Evolutionary conservation across 2,888 invertebrate genomes (phyloP).

Genomic region (Hedya salicella): DNA sequence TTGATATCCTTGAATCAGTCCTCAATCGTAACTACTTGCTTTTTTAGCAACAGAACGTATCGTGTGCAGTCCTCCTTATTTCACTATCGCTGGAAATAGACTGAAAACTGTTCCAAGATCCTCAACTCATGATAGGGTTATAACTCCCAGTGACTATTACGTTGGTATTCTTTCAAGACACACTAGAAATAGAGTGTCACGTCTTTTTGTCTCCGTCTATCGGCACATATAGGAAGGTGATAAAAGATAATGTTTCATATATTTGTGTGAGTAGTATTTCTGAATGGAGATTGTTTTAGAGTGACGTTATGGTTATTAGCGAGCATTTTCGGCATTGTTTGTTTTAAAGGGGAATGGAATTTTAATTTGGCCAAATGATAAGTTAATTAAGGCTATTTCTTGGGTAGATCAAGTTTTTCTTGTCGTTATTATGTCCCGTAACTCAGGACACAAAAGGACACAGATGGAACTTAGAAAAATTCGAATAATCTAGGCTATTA

Average conservation of each 20-base stretch:
- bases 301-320: conserved; percentile 20
- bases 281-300: conserved; percentile 18
- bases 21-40: neutral
- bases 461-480: too few relatives aligned
- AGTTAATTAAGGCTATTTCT: neutral
- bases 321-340: conserved; percentile 12
- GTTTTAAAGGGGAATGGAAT: conserved; percentile 21
- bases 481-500: too few relatives aligned
- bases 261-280: conserved; percentile 5
- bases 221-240: neutral
- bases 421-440: too few relatives aligned
- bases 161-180: conserved; percentile 7
- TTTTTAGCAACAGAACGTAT: neutral
- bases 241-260: neutral
- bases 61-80: conserved; percentile 29
- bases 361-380: conserved; percentile 25
- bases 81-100: conserved; percentile 46
- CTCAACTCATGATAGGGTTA: conserved; percentile 41
- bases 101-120: conserved; percentile 45
- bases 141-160: conserved; percentile 30
- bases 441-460: too few relatives aligned
- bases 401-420: too few relatives aligned
- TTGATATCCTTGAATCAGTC: too few relatives aligned
- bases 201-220: conserved; percentile 18
- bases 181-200: neutral